These are phyloP conservation scores for Charina bottae DNA, from an alignment of 2,113 vertebrate genomes.

Conservation along the genomic window DNA sequence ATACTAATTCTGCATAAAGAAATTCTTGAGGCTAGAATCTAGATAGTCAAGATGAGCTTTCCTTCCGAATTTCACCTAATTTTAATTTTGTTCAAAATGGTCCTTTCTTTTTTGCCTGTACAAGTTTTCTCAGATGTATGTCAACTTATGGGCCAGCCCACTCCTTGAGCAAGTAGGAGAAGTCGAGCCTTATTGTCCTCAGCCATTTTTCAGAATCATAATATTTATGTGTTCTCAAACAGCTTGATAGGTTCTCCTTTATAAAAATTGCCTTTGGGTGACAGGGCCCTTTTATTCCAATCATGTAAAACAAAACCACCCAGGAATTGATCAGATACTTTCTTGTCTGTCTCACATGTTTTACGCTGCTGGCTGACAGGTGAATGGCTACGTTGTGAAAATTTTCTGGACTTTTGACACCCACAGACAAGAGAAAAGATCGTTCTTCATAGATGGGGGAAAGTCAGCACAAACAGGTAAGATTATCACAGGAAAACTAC, in stretches of 20 bases:
- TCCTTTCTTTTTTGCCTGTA: neutral
- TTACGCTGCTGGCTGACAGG: slow-evolving; percentile 71
- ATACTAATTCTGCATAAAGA: slow-evolving; percentile 55
- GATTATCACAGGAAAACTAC: neutral
- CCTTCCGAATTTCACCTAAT: neutral
- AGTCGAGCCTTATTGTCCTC: neutral
- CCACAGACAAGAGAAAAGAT: slow-evolving; percentile 88
- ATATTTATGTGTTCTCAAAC: neutral
- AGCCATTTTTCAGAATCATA: neutral
- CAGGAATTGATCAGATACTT: neutral
- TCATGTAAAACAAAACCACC: neutral
- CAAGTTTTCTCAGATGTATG: neutral
- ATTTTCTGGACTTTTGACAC: slow-evolving; percentile 92
- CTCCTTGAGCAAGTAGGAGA: neutral
- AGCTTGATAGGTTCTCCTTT: neutral
- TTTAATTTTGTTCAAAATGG: neutral
- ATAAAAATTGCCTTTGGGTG: neutral
- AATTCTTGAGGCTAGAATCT: slow-evolving; percentile 48
- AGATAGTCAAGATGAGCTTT: neutral
- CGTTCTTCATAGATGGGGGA: slow-evolving; percentile 75
- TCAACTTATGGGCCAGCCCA: too few relatives aligned
- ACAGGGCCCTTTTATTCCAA: neutral
- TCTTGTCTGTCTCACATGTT: neutral
- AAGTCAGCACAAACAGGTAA: slow-evolving; percentile 81
- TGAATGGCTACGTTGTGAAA: slow-evolving; percentile 83